These are phyloP conservation scores for Peromyscus attwateri DNA, from an alignment of 2,797 vertebrate genomes.

Conservation along the genomic window DNA sequence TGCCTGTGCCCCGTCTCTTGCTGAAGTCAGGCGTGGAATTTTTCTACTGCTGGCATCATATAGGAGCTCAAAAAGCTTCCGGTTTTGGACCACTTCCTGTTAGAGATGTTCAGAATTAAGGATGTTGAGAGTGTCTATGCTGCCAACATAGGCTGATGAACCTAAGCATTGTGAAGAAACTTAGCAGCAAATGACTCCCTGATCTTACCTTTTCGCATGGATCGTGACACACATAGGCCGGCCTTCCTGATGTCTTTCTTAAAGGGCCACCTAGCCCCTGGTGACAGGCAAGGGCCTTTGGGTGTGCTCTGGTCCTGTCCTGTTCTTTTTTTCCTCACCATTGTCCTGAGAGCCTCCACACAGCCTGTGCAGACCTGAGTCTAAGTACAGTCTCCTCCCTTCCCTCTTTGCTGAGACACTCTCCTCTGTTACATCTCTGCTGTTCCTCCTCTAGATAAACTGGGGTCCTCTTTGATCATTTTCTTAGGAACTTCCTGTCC, in stretches of 20 bases:
- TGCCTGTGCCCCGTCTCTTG: neutral
- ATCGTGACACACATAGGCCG: neutral
- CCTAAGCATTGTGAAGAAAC: neutral
- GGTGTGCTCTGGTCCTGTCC: neutral
- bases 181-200: neutral
- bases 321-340: accelerated
- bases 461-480: neutral
- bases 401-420: no score
- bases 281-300: neutral
- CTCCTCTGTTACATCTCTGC: neutral
- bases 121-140: neutral
- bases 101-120: neutral
- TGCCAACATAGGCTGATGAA: neutral
- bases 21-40: neutral
- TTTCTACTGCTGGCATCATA: neutral
- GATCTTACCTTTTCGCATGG: neutral
- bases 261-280: neutral
- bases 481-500: neutral
- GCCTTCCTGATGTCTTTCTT: neutral
- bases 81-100: neutral
- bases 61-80: neutral
- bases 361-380: accelerated
- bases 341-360: accelerated
- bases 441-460: neutral
- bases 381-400: neutral